Percentiles rank a stretch among this genome's conserved stretches.
Conservation (phyloP, 2,888 invertebrate species). For the Nephrotoma appendiculata region DNA sequence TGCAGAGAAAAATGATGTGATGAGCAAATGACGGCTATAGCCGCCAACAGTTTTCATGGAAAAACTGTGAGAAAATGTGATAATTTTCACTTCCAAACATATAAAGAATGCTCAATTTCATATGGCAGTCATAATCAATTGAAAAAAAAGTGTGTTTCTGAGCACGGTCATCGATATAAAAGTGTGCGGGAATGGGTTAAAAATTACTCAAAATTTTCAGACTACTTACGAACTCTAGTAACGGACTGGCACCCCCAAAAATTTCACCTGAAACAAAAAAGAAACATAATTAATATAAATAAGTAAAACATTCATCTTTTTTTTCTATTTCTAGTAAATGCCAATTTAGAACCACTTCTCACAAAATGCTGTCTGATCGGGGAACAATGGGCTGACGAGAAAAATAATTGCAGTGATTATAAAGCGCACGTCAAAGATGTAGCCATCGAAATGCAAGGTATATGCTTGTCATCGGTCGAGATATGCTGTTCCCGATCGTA, state of each 20-base stretch:
- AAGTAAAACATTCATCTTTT: not conserved
- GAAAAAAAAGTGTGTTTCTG: too few relatives aligned
- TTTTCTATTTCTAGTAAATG: not conserved
- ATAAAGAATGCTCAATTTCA: too few relatives aligned
- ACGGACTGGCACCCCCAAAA: not conserved
- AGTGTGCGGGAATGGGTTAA: too few relatives aligned
- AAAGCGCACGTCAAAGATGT: slow-evolving; percentile 39
- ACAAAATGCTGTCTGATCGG: slow-evolving; percentile 38
- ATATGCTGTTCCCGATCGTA: slow-evolving; percentile 45
- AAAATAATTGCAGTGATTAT: slow-evolving; percentile 34
- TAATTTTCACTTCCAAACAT: too few relatives aligned
- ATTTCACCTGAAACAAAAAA: not conserved
- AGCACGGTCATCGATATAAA: too few relatives aligned
- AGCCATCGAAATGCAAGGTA: slow-evolving; percentile 38
- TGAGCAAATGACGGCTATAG: too few relatives aligned
- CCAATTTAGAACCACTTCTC: not conserved
- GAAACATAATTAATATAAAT: not conserved
- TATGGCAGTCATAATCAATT: too few relatives aligned
- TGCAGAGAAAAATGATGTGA: too few relatives aligned
- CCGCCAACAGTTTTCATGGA: too few relatives aligned
- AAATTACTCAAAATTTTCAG: not conserved
- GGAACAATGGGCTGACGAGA: slow-evolving; percentile 34
- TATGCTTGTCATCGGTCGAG: slow-evolving; percentile 45
- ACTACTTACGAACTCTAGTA: not conserved
- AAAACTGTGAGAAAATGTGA: too few relatives aligned